Evolutionary conservation across 1,140 invertebrate species (phyloP), one percentile per base, ranked within the genome.

Genomic region (Drosophila watanabei): DNA sequence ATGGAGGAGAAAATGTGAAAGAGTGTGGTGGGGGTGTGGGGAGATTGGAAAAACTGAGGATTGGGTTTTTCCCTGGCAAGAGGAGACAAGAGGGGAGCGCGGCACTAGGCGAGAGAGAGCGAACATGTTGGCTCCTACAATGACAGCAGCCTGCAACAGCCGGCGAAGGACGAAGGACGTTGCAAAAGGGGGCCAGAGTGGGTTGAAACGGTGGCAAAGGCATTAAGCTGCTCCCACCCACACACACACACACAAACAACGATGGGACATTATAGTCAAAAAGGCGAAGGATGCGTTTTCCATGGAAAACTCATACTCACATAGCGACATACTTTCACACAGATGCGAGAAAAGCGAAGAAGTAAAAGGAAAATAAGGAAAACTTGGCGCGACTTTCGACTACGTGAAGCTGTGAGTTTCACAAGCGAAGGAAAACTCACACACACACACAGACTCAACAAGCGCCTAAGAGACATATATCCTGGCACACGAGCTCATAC

Each of bases 121-220:
- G 46, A 87, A 71, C 79, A 86, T 87, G 83, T 82, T 59, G 73
- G 86, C 79, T 82, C 76, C 78, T 80, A 86, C 79, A 90, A 80
- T 90, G 86, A 90, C 86, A 90, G 81, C 73, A 79, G 75, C 52
- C 61, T 82, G 86, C 82, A 89, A 89, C 86, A 88, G 77, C 75
- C 75, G 78, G 85, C 79, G 49, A 84, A 82, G 81, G 80, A 89
- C 72, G 78, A 87, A 81, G 82, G 81, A 90, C 78, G 75, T 63
- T 52, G 63, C 33, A 30, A 69, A 39, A 49, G 51, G 51, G 24
- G 60, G n/a, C 7, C 10, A 39, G 37, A 43, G 35, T 51, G 62
- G 32, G 18, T 37, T 32, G 39, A 52, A 60, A 80, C 78, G 84
- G 39, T 57, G 75, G 75, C 77, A 80, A 86, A 90, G 82, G 86